Evolutionary conservation across 2,113 vertebrate species (phyloP).

Genomic region (Labeo rohita): DNA sequence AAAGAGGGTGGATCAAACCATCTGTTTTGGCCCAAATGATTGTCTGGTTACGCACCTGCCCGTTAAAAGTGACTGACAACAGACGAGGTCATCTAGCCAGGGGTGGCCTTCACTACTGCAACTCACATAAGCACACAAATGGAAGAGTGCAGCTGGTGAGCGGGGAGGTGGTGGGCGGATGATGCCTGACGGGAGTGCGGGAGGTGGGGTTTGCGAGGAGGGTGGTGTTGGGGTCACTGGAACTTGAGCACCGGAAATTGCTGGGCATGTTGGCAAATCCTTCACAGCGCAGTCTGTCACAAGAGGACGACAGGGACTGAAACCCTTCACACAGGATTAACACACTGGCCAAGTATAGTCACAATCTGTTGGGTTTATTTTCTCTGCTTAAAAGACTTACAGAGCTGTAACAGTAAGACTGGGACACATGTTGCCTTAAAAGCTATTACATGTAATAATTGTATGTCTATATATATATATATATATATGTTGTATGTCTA

Average conservation of each 20-base stretch:
- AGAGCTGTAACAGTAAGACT: constrained; percentile 11
- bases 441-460: neutral
- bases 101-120: neutral
- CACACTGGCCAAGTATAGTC: constrained; percentile 74
- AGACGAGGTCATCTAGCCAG: constrained; percentile 17
- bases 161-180: neutral
- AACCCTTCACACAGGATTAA: constrained; percentile 85
- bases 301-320: constrained; percentile 83
- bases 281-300: constrained; percentile 78
- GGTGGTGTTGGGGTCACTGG: constrained; percentile 26
- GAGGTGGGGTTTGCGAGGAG: constrained; percentile 39
- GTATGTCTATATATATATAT: no score
- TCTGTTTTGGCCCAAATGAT: constrained; percentile 3
- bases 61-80: constrained; percentile 15
- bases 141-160: constrained; percentile 32
- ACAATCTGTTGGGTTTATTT: constrained; percentile 59
- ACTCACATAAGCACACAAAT: constrained; percentile 18
- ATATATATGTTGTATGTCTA: no score
- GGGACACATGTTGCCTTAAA: neutral
- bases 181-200: neutral
- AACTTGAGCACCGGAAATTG: constrained; percentile 58
- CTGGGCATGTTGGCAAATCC: constrained; percentile 65
- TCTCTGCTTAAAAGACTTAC: constrained; percentile 22
- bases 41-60: neutral
- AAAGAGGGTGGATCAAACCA: neutral